phyloP scores from a whole-genome alignment of 2,888 invertebrate species.

The Ormia ochracea region DNA sequence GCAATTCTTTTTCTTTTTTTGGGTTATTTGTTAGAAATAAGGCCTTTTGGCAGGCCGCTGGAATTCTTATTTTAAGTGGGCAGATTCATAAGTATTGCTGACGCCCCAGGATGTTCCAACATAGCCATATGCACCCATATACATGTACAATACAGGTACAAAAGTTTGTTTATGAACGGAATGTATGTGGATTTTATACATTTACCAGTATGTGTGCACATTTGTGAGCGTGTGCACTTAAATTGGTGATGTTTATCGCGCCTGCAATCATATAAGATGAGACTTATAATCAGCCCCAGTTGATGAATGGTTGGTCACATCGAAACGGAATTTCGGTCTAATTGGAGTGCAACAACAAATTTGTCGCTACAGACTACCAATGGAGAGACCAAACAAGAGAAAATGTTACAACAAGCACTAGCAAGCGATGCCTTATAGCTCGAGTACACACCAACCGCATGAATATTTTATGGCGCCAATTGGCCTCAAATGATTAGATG shows the following conservation, averaged over 20 bases:
- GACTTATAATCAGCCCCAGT: slow-evolving; percentile 53
- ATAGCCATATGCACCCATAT: slow-evolving; percentile 16
- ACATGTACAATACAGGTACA: neutral
- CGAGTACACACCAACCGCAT: neutral
- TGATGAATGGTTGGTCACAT: slow-evolving; percentile 60
- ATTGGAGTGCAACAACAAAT: slow-evolving; percentile 55
- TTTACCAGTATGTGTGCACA: neutral
- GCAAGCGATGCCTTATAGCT: neutral
- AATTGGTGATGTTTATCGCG: slow-evolving; percentile 58
- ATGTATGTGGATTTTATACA: neutral
- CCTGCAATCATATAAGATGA: slow-evolving; percentile 54
- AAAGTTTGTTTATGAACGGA: neutral
- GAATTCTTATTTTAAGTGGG: neutral
- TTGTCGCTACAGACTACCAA: slow-evolving; percentile 37
- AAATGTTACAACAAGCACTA: neutral
- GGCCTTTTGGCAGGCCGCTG: neutral
- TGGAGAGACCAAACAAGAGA: neutral
- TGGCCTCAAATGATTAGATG: slow-evolving; percentile 44
- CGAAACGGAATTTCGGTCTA: slow-evolving; percentile 57
- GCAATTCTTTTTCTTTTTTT: too few relatives aligned
- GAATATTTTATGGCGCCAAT: slow-evolving; percentile 45
- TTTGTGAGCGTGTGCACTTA: slow-evolving; percentile 12
- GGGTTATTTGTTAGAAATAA: neutral
- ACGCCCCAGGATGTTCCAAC: slow-evolving; percentile 61
- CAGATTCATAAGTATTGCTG: slow-evolving; percentile 7